Evolutionary conservation across 1,140 invertebrate species (phyloP), one percentile per base, ranked within the genome.

Genomic region (Hirudo medicinalis): DNA sequence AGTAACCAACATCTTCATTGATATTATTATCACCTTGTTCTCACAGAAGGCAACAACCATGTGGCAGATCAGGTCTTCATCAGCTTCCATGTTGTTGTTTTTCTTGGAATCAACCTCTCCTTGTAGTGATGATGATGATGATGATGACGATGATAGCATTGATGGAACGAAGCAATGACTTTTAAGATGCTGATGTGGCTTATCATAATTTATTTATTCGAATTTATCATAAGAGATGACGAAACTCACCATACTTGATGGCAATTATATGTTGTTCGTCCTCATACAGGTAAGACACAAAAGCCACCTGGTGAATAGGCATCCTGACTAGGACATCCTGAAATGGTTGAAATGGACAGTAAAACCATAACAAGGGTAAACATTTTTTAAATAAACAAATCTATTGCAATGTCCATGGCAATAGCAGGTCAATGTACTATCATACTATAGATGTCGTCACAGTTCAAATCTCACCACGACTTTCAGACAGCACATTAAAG

Each of bases 281-380:
- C 74, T 82, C 81, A 69, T 77, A 77, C 8, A 82, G 79, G 72
- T 82, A 82, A 75, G 80, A 82, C 11, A 80, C 76, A 53, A 79
- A 77, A 66, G 79, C 81, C 69, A 82, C 80, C 74, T 81, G 79
- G 76, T 79, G 78, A 53, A 81, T 78, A 6, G 78, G 77, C 32
- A 81, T 75, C 54, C 78, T 67, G 22, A 80, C 53, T 43, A 80
- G 68, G n/a, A 77, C 43, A 27, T 80, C 79, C 79, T 80, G 53
- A 20, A 73, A 70, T 49, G 43, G 4, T 49, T 8, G 5, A 15
- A 60, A 53, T 22, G 19, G 1, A 0, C 0, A 63, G 11, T 22
- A 63, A 25, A 15, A 19, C 29, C 20, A 57, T 22, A 20, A 63
- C 6, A 63, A 63, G 1, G 2, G 29, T 20, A 32, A 63, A 25